Base-by-base conservation (phyloP, 2,113 vertebrate genomes). In the Euleptes europaea region DNA sequence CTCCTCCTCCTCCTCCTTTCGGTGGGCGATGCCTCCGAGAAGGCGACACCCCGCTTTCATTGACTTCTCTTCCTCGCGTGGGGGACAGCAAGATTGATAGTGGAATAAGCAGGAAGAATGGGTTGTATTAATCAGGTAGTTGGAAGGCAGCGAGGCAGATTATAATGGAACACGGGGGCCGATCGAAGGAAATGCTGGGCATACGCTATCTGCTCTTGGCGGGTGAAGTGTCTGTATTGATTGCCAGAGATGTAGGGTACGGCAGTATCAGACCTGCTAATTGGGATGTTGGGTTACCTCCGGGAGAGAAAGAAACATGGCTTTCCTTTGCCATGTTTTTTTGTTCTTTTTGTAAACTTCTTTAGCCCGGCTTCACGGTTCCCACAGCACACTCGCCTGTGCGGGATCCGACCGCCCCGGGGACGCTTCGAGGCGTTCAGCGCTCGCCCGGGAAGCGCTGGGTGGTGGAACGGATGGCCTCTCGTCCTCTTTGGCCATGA, bases 71-170 rank as follows among this genome's bases (percentile, higher is more conserved):
- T 77, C 80, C 86, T 38, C 79, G 9, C 60, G 86, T 82, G 7
- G 78, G 89, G 86, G 93, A 73, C 23, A 40, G 86, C 0, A 47
- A 72, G 80, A 90, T 95, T 94, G 0, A 94, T 94, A 84, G 78
- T 82, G 89, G 84, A 91, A 92, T 93, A 84, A 91, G 88, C 88
- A 78, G 91, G 90, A 86, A 11, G 90, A 79, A 86, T 12, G 33
- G 92, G 91, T 90, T 92, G 87, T 91, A 88, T 93, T 92, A 93
- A 93, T 93, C 88, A 91, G 93, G 73, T 51, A 51, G 80, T 4
- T 0, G 49, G 35, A 15, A 84, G 76, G 86, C 88, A 83, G 90
- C 90, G 12, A 89, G 90, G 72, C 84, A 91, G 89, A 57, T 90
- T 88, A 65, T 87, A 66, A 81, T 38, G 66, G 90, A 82, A 77